Base-by-base conservation (phyloP, 2,113 vertebrate genomes). In the Hyla sarda region DNA sequence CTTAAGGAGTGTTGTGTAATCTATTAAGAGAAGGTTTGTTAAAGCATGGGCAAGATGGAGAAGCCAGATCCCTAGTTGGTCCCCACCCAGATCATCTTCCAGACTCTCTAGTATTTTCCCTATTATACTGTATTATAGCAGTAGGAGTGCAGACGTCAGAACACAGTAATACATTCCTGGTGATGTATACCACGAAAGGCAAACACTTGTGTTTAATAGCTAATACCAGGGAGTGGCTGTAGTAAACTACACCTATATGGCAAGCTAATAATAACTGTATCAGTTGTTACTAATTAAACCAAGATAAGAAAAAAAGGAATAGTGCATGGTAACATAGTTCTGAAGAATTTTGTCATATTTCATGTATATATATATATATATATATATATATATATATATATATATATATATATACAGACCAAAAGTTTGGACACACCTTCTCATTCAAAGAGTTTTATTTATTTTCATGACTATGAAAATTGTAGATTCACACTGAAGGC, bases 1-100 rank as follows among this genome's bases (percentile, higher is more conserved):
- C 77, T 82, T 13, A 62, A 74, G 85, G 69, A 41, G 82, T 62
- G 37, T 71, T 30, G 17, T 73, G 23, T 25, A 67, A 48, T 84
- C 23, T 32, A 37, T 25, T 0, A 58, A n/a, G 56, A 62, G 30
- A 14, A 73, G 65, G 10, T 76, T 72, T 79, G 30, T 86, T 14
- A 41, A 47, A 73, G 74, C 30, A 73, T 52, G 54, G 47, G 34
- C 47, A 37, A 19, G 67, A 45, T 47, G 17, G 14, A 34, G 28
- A 69, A 37, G 60, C 7, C n/a, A n/a, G 19, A 74, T 32, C 41
- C 54, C 37, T 21, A 25, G 34, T 8, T 54, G 58, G 32, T 67
- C 74, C 58, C 21, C 72, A 65, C 74, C 73, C 58, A 34, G 45
- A 62, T 85, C n/a, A 75, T 48, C 41, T 58, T 23, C 32, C 54